Conservation (phyloP, 2,113 vertebrate species). For the Anoplopoma fimbria region DNA sequence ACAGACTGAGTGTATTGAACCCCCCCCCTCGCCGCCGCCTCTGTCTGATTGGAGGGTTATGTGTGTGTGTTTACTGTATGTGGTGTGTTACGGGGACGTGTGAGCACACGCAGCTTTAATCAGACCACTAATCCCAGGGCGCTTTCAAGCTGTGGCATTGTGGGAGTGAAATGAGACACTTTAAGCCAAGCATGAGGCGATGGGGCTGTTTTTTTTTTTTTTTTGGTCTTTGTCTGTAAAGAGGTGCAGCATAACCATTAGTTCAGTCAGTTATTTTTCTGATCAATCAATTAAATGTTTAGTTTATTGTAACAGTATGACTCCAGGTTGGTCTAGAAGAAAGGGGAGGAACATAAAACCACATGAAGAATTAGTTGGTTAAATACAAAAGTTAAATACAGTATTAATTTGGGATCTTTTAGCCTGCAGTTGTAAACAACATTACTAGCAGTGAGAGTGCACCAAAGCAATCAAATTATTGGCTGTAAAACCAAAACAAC, state of each 20-base stretch:
- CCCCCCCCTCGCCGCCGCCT: conserved; percentile 44
- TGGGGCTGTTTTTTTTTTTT: conserved; percentile 7
- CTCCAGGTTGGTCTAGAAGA: neutral
- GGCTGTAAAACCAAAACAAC: neutral
- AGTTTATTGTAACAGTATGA: neutral
- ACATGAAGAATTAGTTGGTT: neutral
- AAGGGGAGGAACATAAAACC: neutral
- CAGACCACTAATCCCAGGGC: conserved; percentile 62
- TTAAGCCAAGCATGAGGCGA: conserved; percentile 40
- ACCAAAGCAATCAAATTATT: neutral
- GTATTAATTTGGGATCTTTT: neutral
- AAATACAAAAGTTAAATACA: neutral
- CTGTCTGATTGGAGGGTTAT: conserved; percentile 51
- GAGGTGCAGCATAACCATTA: neutral
- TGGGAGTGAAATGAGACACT: conserved; percentile 61
- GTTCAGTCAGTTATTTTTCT: neutral
- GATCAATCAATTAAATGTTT: neutral
- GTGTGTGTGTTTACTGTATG: conserved; percentile 47
- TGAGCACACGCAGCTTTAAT: conserved; percentile 63
- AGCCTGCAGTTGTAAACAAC: neutral
- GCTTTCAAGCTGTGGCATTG: conserved; percentile 47
- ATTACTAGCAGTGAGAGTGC: neutral
- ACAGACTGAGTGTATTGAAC: conserved; percentile 66
- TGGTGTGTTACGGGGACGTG: conserved; percentile 31
- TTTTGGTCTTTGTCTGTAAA: neutral